Percentiles rank a stretch among this genome's conserved stretches.
Conservation (phyloP, 1,140 invertebrate species). For the Nephila pilipes region DNA sequence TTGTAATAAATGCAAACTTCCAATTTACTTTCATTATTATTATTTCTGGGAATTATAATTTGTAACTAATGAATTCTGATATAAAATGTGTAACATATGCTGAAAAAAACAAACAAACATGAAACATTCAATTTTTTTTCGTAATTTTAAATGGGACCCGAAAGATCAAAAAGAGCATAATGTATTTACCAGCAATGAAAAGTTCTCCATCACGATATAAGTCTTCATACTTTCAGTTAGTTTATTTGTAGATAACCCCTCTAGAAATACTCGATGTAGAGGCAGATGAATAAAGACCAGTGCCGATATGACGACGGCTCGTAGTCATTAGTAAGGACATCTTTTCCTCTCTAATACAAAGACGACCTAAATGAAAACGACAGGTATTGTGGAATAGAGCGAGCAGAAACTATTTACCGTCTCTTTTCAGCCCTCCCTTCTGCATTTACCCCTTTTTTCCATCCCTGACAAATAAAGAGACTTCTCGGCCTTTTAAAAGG, state of each 20-base stretch:
- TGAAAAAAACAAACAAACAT: too few relatives aligned
- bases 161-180: too few relatives aligned
- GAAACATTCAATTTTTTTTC: too few relatives aligned
- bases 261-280: slow-evolving; percentile 12
- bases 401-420: slow-evolving; percentile 15
- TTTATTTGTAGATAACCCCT: not conserved
- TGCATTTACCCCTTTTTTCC: slow-evolving; percentile 3
- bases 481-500: slow-evolving; percentile 8
- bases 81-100: too few relatives aligned
- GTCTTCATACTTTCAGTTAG: too few relatives aligned
- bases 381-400: slow-evolving; percentile 43
- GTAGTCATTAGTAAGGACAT: slow-evolving; percentile 67
- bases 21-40: too few relatives aligned
- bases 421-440: not conserved
- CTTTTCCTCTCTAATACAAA: slow-evolving; percentile 63
- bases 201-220: too few relatives aligned
- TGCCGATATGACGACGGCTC: slow-evolving; percentile 57
- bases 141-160: too few relatives aligned
- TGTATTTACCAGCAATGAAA: too few relatives aligned
- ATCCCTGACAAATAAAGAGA: not conserved
- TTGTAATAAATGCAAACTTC: too few relatives aligned
- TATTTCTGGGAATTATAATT: too few relatives aligned
- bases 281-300: slow-evolving; percentile 19
- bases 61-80: too few relatives aligned
- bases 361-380: slow-evolving; percentile 69